These are phyloP conservation scores for Tetramorium bicarinatum DNA, from an alignment of 2,888 invertebrate genomes.

Conservation along the genomic window DNA sequence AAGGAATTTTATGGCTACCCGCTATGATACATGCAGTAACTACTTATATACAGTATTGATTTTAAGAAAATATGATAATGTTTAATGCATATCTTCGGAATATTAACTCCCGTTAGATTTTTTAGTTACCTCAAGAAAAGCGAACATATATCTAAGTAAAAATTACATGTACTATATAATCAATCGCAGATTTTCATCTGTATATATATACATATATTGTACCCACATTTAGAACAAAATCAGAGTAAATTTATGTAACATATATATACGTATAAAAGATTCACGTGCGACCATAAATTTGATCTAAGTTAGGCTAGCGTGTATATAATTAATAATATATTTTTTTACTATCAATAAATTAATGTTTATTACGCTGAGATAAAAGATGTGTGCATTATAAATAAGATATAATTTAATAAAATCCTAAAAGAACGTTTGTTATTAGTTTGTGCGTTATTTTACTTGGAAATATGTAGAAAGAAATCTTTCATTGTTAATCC, in stretches of 20 bases:
- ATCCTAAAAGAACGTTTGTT: conserved; percentile 61
- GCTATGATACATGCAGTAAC: neutral
- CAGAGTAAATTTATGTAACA: conserved; percentile 55
- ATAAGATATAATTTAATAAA: conserved; percentile 78
- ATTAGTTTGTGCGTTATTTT: conserved; percentile 37
- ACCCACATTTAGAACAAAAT: conserved; percentile 47
- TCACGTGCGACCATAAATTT: conserved; percentile 53
- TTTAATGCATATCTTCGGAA: conserved; percentile 10
- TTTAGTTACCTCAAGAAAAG: conserved; percentile 34
- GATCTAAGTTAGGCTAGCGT: conserved; percentile 71
- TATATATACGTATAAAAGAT: conserved; percentile 55
- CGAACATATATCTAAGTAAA: conserved; percentile 17
- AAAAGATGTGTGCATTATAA: conserved; percentile 72
- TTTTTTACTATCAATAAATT: conserved; percentile 76
- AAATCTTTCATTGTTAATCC: neutral
- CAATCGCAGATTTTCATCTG: conserved; percentile 60
- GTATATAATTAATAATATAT: conserved; percentile 77
- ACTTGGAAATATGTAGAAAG: neutral
- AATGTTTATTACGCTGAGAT: conserved; percentile 68
- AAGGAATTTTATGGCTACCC: conserved; percentile 36
- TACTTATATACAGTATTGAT: conserved; percentile 42
- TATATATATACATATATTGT: conserved; percentile 62
- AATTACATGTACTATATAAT: conserved; percentile 56
- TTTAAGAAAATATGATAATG: conserved; percentile 39
- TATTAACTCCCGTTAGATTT: conserved; percentile 11